phyloP scores from a whole-genome alignment of 2,113 vertebrate genomes.

The Chaetura pelagica region DNA sequence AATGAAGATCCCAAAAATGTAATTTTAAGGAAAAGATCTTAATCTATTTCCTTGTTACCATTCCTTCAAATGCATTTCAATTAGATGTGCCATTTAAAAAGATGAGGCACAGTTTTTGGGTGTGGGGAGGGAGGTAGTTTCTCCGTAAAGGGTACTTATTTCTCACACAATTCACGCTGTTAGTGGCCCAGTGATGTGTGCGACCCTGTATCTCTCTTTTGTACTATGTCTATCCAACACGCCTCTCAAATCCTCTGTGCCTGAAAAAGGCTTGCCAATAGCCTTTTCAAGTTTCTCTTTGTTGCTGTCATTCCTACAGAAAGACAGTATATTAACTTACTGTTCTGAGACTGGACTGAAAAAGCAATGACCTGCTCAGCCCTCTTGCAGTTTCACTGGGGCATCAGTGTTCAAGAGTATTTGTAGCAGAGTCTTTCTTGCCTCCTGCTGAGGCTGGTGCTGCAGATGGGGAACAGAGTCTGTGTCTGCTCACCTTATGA shows the following conservation, averaged over 20 bases:
- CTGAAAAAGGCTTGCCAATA: neutral
- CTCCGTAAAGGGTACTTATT: neutral
- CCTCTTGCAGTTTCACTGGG: neutral
- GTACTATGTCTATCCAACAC: neutral
- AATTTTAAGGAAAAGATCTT: neutral
- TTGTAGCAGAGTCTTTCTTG: neutral
- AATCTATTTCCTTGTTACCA: neutral
- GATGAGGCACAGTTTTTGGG: neutral
- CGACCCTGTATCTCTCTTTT: neutral
- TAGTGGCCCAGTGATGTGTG: neutral
- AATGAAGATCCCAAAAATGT: neutral
- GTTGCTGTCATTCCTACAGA: neutral
- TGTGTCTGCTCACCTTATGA: neutral
- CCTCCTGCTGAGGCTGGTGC: neutral
- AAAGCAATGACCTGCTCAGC: neutral
- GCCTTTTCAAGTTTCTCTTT: neutral
- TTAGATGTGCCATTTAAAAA: neutral
- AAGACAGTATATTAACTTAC: neutral
- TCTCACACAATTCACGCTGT: neutral
- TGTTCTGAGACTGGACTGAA: neutral
- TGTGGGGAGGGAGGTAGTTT: accelerated
- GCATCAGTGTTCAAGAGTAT: neutral
- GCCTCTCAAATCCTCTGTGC: neutral
- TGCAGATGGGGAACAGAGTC: neutral
- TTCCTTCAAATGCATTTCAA: neutral